Conservation (phyloP, 2,888 invertebrate genomes). For the Harpalus rubripes region DNA sequence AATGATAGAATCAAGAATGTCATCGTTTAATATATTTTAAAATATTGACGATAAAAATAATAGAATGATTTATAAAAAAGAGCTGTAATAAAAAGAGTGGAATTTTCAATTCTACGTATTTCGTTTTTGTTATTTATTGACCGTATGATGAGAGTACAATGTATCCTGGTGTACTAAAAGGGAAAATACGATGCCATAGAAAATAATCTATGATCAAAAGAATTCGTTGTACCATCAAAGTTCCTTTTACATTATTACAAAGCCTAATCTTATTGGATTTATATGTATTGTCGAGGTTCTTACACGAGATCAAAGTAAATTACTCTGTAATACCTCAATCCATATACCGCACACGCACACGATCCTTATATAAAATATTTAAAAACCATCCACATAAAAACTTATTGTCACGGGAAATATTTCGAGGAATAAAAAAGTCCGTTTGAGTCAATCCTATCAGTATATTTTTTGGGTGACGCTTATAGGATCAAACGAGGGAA, state of each 20-base stretch:
- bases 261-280: slow-evolving; percentile 27
- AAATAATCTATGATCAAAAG: slow-evolving; percentile 40
- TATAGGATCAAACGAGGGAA: slow-evolving; percentile 25
- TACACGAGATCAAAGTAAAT: slow-evolving; percentile 27
- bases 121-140: neutral
- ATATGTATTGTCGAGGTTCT: neutral
- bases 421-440: slow-evolving; percentile 14
- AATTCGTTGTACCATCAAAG: slow-evolving; percentile 31
- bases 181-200: slow-evolving; percentile 23
- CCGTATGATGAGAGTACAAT: neutral
- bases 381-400: neutral
- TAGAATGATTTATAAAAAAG: too few species aligned
- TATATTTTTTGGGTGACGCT: slow-evolving; percentile 30
- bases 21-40: too few species aligned
- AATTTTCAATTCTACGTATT: neutral
- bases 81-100: neutral
- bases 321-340: neutral
- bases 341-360: neutral
- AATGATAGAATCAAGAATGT: too few species aligned
- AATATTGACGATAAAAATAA: too few species aligned
- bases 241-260: slow-evolving; percentile 3
- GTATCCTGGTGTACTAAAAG: neutral
- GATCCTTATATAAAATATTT: neutral
- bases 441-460: neutral
- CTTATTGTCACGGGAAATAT: neutral